Evolutionary conservation across 2,888 invertebrate species (phyloP), one percentile per base, ranked within the genome.

Genomic region (Drosophila infuscata): DNA sequence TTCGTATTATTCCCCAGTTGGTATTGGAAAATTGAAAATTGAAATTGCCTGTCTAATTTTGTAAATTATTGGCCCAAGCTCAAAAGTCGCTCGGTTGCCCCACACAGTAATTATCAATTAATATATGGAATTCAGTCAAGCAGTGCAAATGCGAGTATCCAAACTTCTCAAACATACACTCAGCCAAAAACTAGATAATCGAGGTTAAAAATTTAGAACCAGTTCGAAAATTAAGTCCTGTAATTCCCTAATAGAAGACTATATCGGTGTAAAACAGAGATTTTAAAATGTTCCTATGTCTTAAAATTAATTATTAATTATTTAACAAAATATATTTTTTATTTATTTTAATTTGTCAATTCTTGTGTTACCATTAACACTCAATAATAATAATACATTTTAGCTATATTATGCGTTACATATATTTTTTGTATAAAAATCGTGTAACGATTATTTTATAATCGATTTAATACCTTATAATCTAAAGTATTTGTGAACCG

Each of bases 21-120:
- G 52, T 62, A 69, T 71, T 74, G 79, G 81, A 79, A 79, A 79
- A 78, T 79, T 81, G 77, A 79, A 79, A 79, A 78, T 79, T 81
- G 77, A 79, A 79, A 79, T 77, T 70, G 68, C 73, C 90, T 82
- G 87, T 89, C 88, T 81, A 89, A 89, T 89, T 89, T 88, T 32
- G 57, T 89, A 70, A 86, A 72, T 81, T 86, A 86, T 83, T 66
- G 76, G 62, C 54, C 53, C 46, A 68, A 75, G 90, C 83, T 79
- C 76, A 76, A 70, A 53, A 48, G 80, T 61, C 74, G 70, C 41
- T 6, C 56, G n/a, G 29, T 61, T 71, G 38, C 38, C 41, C 48
- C 48, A 53, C 64, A 48, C 35, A 49, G 65, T 82, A 84, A 84
- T 84, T 84, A 87, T 75, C 69, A 73, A 88, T 86, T 88, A 67